These are phyloP conservation scores for Leptopilina myrica DNA, from an alignment of 2,888 invertebrate genomes.

Conservation along the genomic window DNA sequence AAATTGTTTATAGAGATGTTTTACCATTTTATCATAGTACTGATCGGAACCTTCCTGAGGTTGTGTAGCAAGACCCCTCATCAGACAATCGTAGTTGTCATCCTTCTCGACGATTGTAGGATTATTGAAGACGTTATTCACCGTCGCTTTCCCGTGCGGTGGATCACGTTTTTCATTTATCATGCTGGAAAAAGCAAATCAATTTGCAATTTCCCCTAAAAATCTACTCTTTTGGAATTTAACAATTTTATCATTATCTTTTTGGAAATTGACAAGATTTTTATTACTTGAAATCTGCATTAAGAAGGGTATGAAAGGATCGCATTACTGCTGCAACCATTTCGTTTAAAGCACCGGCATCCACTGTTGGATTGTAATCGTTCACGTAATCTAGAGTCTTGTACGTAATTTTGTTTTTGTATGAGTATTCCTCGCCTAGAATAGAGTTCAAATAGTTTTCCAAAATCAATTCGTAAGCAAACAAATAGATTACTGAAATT, in stretches of 20 bases:
- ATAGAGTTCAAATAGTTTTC: background rate
- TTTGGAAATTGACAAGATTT: background rate
- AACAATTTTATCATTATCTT: too few relatives aligned
- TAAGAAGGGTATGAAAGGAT: slow-evolving; percentile 82
- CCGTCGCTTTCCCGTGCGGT: slow-evolving; percentile 63
- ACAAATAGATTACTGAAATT: too few relatives aligned
- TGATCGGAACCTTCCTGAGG: slow-evolving; percentile 80
- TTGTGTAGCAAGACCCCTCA: slow-evolving; percentile 79
- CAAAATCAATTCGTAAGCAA: too few relatives aligned
- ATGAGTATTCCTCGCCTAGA: slow-evolving; percentile 75
- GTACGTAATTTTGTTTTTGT: slow-evolving; percentile 82
- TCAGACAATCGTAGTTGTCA: slow-evolving; percentile 78
- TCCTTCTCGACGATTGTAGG: slow-evolving; percentile 78
- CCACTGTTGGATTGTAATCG: slow-evolving; percentile 83
- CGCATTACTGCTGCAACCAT: slow-evolving; percentile 80
- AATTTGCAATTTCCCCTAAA: too few relatives aligned
- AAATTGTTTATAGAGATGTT: too few relatives aligned
- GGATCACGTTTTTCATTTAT: background rate
- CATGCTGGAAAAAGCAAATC: background rate
- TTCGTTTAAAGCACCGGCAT: slow-evolving; percentile 83
- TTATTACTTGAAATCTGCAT: slow-evolving; percentile 72
- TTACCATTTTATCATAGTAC: slow-evolving; percentile 78
- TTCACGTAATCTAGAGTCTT: slow-evolving; percentile 81
- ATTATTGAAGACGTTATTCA: slow-evolving; percentile 80
- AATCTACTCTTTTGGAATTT: too few relatives aligned